Evolutionary conservation across 2,888 invertebrate genomes (phyloP).

Genomic region (Eupithecia abbreviata): DNA sequence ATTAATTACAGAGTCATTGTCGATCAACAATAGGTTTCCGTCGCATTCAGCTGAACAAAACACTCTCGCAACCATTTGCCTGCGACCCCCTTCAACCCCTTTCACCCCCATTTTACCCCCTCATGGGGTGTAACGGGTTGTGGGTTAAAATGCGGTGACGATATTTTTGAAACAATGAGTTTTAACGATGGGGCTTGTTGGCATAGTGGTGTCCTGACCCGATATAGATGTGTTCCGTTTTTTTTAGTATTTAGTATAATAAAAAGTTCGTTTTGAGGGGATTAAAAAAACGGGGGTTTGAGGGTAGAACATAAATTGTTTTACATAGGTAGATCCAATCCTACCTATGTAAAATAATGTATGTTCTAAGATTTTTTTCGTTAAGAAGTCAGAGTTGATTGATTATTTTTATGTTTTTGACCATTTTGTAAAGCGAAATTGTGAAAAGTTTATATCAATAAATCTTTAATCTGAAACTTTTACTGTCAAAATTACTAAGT

Average conservation of each 20-base stretch:
- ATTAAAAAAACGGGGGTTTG: not conserved
- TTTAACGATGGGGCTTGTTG: constrained; percentile 1
- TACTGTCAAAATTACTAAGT: not conserved
- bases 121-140: constrained; percentile 10
- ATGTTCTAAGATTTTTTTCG: not conserved
- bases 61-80: constrained; percentile 32
- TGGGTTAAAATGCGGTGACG: not conserved
- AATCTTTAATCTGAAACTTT: not conserved
- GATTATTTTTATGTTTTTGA: not conserved
- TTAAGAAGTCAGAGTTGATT: not conserved
- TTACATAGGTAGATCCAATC: not conserved
- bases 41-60: constrained; percentile 41
- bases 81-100: not conserved
- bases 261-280: not conserved
- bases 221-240: not conserved
- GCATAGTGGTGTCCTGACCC: constrained; percentile 1
- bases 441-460: not conserved
- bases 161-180: constrained; percentile 18
- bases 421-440: not conserved
- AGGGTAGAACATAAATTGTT: not conserved
- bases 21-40: constrained; percentile 39
- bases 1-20: constrained; percentile 45
- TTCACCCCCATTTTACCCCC: not conserved
- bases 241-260: not conserved
- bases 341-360: too few species aligned